These are phyloP conservation scores for Agrochola circellaris DNA, from an alignment of 2,888 invertebrate genomes.

Conservation along the genomic window DNA sequence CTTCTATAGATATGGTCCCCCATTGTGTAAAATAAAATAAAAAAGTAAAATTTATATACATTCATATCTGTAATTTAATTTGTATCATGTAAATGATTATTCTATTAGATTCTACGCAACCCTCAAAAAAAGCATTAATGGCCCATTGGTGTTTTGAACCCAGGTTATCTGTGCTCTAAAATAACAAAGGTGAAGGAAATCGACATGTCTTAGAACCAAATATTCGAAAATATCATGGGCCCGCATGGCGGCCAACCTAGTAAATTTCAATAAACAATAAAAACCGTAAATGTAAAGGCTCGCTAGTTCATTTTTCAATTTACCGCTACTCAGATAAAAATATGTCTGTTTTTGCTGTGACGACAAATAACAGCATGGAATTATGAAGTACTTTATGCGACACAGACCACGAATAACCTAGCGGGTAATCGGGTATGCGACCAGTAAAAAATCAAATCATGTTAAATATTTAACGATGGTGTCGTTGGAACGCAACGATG, in stretches of 20 bases:
- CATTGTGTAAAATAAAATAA: too few relatives aligned
- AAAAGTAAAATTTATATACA: too few relatives aligned
- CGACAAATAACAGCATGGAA: not conserved
- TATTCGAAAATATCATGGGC: not conserved
- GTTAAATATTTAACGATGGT: not conserved
- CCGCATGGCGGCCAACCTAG: not conserved
- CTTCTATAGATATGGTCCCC: too few relatives aligned
- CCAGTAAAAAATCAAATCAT: not conserved
- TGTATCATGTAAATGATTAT: too few relatives aligned
- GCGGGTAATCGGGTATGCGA: accelerated
- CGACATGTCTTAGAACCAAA: not conserved
- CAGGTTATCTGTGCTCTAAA: not conserved
- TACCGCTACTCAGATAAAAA: not conserved
- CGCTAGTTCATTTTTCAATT: not conserved
- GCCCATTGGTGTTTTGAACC: not conserved
- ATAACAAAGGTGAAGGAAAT: not conserved
- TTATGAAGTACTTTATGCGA: not conserved
- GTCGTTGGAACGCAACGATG: conserved; percentile 51
- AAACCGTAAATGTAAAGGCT: not conserved
- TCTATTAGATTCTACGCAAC: not conserved
- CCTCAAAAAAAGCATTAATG: not conserved
- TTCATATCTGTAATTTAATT: too few relatives aligned
- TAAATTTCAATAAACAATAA: not conserved
- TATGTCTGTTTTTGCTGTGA: too few relatives aligned
- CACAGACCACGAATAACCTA: too few relatives aligned